These are phyloP conservation scores for Plectropomus leopardus DNA, from an alignment of 2,113 vertebrate species.

Conservation along the genomic window DNA sequence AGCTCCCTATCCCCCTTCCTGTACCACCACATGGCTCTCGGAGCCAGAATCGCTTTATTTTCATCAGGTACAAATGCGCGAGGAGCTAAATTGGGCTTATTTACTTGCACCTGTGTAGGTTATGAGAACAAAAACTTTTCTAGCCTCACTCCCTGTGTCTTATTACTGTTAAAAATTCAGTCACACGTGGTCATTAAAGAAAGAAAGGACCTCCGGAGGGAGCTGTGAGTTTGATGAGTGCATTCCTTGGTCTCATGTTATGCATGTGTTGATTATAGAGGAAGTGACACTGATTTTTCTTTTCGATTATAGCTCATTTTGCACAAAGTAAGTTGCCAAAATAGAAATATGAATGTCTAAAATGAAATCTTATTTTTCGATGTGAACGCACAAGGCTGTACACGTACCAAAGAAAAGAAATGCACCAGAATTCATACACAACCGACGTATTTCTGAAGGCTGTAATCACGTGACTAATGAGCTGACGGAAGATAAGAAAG, in stretches of 20 bases:
- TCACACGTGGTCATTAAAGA: neutral
- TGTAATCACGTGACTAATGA: no score
- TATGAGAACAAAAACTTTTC: conserved; percentile 23
- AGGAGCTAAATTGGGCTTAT: conserved; percentile 24
- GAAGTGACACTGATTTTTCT: conserved; percentile 12
- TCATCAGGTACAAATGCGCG: conserved; percentile 32
- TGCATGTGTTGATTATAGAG: conserved; percentile 21
- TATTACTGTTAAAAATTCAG: neutral
- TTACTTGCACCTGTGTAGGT: conserved; percentile 36
- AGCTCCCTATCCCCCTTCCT: conserved; percentile 82
- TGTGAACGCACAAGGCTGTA: no score
- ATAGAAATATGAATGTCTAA: conserved; percentile 7
- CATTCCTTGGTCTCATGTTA: conserved; percentile 23
- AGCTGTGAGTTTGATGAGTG: conserved; percentile 21
- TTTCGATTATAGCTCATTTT: neutral
- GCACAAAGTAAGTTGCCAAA: neutral
- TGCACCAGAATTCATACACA: no score
- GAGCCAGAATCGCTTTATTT: conserved; percentile 54
- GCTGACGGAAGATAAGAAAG: no score
- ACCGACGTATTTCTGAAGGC: no score
- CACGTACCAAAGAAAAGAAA: no score
- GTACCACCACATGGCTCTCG: conserved; percentile 15
- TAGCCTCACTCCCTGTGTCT: neutral
- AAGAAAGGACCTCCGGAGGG: neutral
- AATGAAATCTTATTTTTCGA: neutral